These are phyloP conservation scores for Champsocephalus esox DNA, from an alignment of 2,797 vertebrate genomes.

Conservation along the genomic window DNA sequence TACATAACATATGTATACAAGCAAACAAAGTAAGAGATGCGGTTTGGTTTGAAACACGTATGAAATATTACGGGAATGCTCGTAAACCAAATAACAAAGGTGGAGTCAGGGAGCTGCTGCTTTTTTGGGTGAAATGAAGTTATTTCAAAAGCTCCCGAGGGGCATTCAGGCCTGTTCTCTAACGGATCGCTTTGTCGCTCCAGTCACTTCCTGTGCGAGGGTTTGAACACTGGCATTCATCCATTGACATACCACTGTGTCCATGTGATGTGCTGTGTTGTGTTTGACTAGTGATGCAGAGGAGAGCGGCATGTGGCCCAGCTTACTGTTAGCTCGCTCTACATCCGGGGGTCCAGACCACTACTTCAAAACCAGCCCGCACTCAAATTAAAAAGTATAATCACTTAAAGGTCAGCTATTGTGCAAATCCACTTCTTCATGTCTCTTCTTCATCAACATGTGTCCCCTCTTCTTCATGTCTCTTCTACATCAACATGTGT, in stretches of 20 bases:
- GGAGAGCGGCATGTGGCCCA: constrained; percentile 25
- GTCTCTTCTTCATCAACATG: too few relatives aligned
- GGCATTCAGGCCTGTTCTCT: background rate
- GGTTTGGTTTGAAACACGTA: background rate
- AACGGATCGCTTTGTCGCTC: constrained; percentile 22
- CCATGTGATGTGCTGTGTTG: constrained; percentile 28
- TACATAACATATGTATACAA: too few relatives aligned
- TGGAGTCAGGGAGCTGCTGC: constrained; percentile 9
- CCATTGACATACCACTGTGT: constrained; percentile 16
- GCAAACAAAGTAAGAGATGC: background rate
- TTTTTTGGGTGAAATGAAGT: constrained; percentile 21
- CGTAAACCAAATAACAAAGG: constrained; percentile 13
- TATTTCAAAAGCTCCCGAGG: constrained; percentile 4
- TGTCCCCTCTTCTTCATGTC: too few relatives aligned
- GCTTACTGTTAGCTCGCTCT: background rate
- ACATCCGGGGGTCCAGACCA: background rate
- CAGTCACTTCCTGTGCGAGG: constrained; percentile 10
- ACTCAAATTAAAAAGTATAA: too few relatives aligned
- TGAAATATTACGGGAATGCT: constrained; percentile 19
- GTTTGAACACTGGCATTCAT: constrained; percentile 28
- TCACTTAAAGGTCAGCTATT: too few relatives aligned
- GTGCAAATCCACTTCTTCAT: too few relatives aligned
- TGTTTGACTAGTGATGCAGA: constrained; percentile 45
- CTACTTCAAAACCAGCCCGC: too few relatives aligned
- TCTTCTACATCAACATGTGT: too few relatives aligned